Evolutionary conservation across 2,797 vertebrate species (phyloP).

Genomic region (Cynodonichthys magdalenae): DNA sequence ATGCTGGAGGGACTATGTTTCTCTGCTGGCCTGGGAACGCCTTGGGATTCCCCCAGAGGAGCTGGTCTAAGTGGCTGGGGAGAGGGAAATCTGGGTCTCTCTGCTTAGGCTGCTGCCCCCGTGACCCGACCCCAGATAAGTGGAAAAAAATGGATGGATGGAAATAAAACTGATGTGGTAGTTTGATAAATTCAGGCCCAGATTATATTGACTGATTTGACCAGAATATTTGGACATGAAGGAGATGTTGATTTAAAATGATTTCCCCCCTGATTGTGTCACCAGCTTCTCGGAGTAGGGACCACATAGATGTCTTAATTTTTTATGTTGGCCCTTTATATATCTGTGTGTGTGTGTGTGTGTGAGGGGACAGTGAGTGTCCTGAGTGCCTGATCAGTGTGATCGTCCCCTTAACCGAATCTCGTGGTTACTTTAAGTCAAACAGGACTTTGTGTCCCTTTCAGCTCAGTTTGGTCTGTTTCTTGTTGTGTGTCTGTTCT

Average conservation of each 20-base stretch:
- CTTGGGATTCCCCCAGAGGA: no score
- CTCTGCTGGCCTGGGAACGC: no score
- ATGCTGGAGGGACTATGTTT: no score
- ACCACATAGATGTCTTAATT: conserved; percentile 76
- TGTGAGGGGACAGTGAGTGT: conserved; percentile 5
- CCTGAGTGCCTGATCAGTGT: conserved; percentile 30
- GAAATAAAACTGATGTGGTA: background rate
- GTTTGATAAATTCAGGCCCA: conserved; percentile 51
- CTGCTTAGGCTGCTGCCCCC: no score
- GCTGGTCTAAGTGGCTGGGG: no score
- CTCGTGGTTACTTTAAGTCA: conserved; percentile 49
- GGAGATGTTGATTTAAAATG: conserved; percentile 31
- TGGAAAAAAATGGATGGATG: no score
- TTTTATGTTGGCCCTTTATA: conserved; percentile 63
- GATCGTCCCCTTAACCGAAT: conserved; percentile 49
- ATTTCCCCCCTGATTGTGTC: conserved; percentile 62
- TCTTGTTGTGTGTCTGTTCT: conserved; percentile 34
- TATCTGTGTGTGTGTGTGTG: conserved; percentile 30
- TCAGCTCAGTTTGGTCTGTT: conserved; percentile 44
- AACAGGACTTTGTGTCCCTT: conserved; percentile 29
- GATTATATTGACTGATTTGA: conserved; percentile 27
- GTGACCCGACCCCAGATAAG: no score
- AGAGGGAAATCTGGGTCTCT: no score
- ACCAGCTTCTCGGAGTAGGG: conserved; percentile 77
- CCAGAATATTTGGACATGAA: conserved; percentile 15